A percentile compares a stretch with the other conserved stretches of the same genome.
phyloP scores from a whole-genome alignment of 2,888 invertebrate species.

The Pachycephus smyrnensis region DNA sequence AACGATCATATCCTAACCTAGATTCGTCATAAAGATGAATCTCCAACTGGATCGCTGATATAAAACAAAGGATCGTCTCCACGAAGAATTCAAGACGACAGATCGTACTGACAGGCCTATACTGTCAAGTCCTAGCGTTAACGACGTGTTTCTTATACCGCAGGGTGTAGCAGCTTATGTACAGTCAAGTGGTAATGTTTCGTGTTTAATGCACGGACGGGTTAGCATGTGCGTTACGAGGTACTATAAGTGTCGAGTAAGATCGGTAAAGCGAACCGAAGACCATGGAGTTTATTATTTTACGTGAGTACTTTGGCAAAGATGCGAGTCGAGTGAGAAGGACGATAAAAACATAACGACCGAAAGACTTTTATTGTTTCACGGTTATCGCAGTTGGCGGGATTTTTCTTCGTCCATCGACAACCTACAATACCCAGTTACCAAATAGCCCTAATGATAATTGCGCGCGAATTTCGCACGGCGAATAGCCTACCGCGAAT shows the following conservation, averaged over 20 bases:
- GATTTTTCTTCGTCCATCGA: conserved; percentile 12
- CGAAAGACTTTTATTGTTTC: conserved; percentile 11
- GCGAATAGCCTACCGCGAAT: background rate
- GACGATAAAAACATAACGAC: background rate
- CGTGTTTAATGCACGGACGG: background rate
- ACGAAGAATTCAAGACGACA: background rate
- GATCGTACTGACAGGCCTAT: background rate
- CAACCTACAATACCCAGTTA: conserved; percentile 15
- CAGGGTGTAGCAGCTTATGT: background rate
- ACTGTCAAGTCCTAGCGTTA: background rate
- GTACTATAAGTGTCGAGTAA: background rate
- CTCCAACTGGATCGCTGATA: background rate
- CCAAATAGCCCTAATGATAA: background rate
- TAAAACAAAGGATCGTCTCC: background rate
- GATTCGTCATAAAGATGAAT: background rate
- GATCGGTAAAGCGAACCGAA: background rate
- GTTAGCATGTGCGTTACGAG: background rate
- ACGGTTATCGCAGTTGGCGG: conserved; percentile 8
- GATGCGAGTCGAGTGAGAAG: background rate
- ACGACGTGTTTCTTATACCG: background rate
- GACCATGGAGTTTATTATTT: background rate
- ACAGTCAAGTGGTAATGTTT: background rate
- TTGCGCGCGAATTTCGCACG: background rate
- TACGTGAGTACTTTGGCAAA: background rate
- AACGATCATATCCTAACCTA: background rate